A percentile compares a stretch with the other conserved stretches of the same genome.
Conservation (phyloP, 2,888 invertebrate genomes). For the Perizoma affinitatum region DNA sequence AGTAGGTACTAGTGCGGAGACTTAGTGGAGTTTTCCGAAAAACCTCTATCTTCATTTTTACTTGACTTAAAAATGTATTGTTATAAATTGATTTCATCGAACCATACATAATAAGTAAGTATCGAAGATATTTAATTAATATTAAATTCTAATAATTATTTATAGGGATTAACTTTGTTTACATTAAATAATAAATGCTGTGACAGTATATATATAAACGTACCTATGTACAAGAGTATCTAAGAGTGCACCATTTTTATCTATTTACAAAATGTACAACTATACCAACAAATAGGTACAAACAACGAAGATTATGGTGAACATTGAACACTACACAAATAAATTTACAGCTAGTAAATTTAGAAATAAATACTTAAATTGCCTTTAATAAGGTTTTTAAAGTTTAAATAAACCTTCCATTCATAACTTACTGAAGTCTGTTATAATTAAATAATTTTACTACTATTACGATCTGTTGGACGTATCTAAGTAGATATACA, state of each 20-base stretch:
- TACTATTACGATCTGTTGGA: no score
- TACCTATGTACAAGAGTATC: constrained; percentile 58
- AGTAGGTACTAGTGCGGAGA: no score
- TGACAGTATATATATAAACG: constrained; percentile 52
- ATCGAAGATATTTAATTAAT: constrained; percentile 27
- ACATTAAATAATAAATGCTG: constrained; percentile 46
- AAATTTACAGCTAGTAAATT: constrained; percentile 13
- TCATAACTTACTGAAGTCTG: not conserved
- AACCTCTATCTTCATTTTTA: no score
- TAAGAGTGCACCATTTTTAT: constrained; percentile 75
- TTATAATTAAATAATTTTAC: no score
- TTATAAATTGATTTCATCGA: not conserved
- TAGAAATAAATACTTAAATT: constrained; percentile 50
- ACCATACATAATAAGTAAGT: constrained; percentile 16
- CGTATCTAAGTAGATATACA: no score
- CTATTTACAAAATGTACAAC: constrained; percentile 80
- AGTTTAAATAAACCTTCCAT: constrained; percentile 59
- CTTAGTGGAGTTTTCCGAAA: no score
- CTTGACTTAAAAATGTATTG: no score
- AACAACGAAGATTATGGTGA: constrained; percentile 64
- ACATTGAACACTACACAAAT: constrained; percentile 31
- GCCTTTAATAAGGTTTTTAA: no score
- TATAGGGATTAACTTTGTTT: constrained; percentile 25
- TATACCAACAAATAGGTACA: constrained; percentile 67
- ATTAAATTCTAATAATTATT: constrained; percentile 34